Conservation (phyloP, 2,888 invertebrate species). For the Altica lythri region DNA sequence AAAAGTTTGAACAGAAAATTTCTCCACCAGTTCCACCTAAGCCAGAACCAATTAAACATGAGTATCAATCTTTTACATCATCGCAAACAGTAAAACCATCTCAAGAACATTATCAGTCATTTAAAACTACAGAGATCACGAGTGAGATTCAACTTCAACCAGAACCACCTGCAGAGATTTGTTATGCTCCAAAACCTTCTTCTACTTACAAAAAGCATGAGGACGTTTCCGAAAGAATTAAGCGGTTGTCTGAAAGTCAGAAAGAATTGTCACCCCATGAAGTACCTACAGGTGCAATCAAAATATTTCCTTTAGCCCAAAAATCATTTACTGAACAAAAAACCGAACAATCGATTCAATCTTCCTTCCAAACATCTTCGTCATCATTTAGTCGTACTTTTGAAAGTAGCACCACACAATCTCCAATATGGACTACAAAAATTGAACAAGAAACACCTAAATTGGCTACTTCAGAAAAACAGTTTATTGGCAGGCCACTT, state of each 20-base stretch:
- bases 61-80: constrained; percentile 39
- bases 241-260: constrained; percentile 65
- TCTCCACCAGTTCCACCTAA: constrained; percentile 43
- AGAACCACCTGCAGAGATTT: constrained; percentile 74
- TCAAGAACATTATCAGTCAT: constrained; percentile 34
- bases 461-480: constrained; percentile 40
- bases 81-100: constrained; percentile 26
- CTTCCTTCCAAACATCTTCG: constrained; percentile 40
- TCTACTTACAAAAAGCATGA: constrained; percentile 54
- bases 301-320: constrained; percentile 36
- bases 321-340: constrained; percentile 32
- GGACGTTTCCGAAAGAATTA: constrained; percentile 64
- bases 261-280: constrained; percentile 54
- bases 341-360: constrained; percentile 43
- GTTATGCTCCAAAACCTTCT: constrained; percentile 62
- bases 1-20: constrained; percentile 55
- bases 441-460: constrained; percentile 41
- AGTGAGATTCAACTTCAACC: constrained; percentile 64
- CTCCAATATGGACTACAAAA: constrained; percentile 60
- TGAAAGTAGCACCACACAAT: constrained; percentile 44
- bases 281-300: constrained; percentile 40
- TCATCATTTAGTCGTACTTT: constrained; percentile 42
- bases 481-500: constrained; percentile 44
- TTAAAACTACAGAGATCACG: constrained; percentile 42
- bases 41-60: constrained; percentile 38